phyloP scores from a whole-genome alignment of 2,888 invertebrate species.

The Ferdinandea cuprea region DNA sequence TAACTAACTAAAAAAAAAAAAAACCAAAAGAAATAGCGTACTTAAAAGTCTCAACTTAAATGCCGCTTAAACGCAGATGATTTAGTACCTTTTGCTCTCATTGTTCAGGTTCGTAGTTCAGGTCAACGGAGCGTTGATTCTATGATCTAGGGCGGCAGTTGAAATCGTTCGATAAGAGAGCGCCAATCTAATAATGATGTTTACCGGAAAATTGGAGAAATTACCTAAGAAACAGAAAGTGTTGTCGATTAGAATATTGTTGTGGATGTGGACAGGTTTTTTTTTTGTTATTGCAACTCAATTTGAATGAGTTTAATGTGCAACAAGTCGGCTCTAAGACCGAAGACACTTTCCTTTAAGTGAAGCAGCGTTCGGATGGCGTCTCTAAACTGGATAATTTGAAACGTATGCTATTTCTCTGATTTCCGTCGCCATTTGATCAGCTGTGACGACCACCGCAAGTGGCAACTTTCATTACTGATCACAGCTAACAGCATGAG shows the following conservation, averaged over 20 bases:
- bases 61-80: conserved; percentile 30
- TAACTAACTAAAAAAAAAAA: neutral
- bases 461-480: conserved; percentile 23
- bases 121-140: conserved; percentile 57
- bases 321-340: neutral
- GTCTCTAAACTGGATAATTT: neutral
- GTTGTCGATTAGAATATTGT: conserved; percentile 11
- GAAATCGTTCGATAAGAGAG: neutral
- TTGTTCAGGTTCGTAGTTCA: conserved; percentile 46
- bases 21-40: no score
- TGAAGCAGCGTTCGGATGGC: neutral
- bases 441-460: conserved; percentile 5
- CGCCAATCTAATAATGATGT: conserved; percentile 6
- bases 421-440: conserved; percentile 1
- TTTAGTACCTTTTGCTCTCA: conserved; percentile 40
- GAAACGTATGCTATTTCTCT: neutral
- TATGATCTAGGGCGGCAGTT: no score
- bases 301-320: conserved; percentile 6
- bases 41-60: conserved; percentile 2
- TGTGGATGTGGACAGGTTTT: conserved; percentile 10
- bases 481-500: neutral
- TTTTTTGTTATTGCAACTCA: neutral
- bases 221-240: conserved; percentile 52
- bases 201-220: neutral
- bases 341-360: neutral